These are phyloP conservation scores for Pelagia noctiluca DNA, from an alignment of 30 jellyfish, hydroid and myxozoan genomes.

Conservation along the genomic window DNA sequence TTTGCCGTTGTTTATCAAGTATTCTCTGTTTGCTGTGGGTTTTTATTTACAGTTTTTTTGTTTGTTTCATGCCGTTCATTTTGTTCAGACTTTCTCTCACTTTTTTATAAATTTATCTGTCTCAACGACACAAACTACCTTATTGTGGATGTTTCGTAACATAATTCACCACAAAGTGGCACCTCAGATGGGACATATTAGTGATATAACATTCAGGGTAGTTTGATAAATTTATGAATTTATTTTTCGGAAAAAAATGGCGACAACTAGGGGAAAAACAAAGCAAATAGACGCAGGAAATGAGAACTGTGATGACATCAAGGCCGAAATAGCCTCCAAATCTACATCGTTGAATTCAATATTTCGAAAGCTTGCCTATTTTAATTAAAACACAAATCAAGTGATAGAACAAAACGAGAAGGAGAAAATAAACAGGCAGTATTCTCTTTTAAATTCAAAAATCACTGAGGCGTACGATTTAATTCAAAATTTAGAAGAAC, in stretches of 20 bases:
- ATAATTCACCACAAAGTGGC: neutral
- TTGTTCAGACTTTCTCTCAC: too few relatives aligned
- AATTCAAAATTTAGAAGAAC: neutral
- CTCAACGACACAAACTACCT: too few relatives aligned
- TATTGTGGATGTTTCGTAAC: too few relatives aligned
- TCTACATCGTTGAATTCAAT: neutral
- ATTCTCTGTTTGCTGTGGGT: too few relatives aligned
- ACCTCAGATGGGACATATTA: neutral
- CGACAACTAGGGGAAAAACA: neutral
- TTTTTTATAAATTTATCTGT: too few relatives aligned
- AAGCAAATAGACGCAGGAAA: neutral
- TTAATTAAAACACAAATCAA: neutral
- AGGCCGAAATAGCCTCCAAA: neutral
- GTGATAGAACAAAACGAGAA: neutral
- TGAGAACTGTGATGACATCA: neutral
- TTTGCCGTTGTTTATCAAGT: too few relatives aligned
- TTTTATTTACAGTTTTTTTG: too few relatives aligned
- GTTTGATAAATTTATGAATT: too few relatives aligned
- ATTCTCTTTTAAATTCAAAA: neutral
- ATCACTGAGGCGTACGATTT: neutral
- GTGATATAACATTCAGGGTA: neutral
- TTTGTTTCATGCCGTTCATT: too few relatives aligned
- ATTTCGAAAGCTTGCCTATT: neutral
- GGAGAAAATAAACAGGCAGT: neutral
- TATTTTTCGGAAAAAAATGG: neutral